A percentile compares a stretch with the other conserved stretches of the same genome.
Conservation (phyloP, 2,888 invertebrate species). For the Nephrotoma appendiculata region DNA sequence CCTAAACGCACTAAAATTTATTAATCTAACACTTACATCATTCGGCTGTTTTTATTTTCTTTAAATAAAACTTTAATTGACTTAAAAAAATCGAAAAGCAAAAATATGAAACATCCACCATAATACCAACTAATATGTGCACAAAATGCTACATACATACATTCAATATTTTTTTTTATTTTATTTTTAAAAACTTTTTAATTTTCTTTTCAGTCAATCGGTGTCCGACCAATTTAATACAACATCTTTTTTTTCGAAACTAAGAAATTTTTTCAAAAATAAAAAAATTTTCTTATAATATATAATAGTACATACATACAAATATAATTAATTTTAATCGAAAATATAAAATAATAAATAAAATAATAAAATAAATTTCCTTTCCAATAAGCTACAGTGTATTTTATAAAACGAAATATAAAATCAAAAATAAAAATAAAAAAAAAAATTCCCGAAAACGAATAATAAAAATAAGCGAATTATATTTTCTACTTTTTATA, state of each 20-base stretch:
- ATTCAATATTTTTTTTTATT: background rate
- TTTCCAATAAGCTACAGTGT: background rate
- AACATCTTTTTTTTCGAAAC: slow-evolving; percentile 1
- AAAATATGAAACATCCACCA: background rate
- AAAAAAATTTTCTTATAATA: background rate
- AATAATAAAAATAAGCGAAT: background rate
- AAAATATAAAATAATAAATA: background rate
- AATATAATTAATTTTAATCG: slow-evolving; percentile 1
- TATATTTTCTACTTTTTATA: background rate
- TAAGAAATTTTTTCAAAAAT: background rate
- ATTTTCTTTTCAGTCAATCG: slow-evolving; percentile 27
- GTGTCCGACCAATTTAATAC: slow-evolving; percentile 26
- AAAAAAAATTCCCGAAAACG: background rate
- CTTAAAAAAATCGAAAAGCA: background rate
- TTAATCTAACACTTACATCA: background rate
- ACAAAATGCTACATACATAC: background rate
- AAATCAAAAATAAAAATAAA: background rate
- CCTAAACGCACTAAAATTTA: background rate
- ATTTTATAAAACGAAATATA: background rate
- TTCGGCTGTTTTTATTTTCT: background rate
- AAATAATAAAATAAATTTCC: background rate
- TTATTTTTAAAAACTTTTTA: background rate
- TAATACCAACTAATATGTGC: background rate
- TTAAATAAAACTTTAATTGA: background rate
- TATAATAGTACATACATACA: background rate